These are phyloP conservation scores for Nebria salina DNA, from an alignment of 2,888 invertebrate genomes.

Conservation along the genomic window DNA sequence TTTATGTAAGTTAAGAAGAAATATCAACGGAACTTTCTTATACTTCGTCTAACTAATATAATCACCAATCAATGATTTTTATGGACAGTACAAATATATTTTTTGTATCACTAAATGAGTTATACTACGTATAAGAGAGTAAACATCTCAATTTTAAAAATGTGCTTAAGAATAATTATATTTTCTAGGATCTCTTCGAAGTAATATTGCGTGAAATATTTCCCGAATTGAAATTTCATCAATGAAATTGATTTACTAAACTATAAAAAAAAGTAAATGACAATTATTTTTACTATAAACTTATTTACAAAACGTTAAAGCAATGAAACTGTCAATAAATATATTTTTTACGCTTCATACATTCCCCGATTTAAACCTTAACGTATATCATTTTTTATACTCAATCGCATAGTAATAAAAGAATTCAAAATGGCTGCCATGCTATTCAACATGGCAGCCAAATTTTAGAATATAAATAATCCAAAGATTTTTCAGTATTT, in stretches of 20 bases:
- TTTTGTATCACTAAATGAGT: slow-evolving; percentile 77
- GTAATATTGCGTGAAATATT: slow-evolving; percentile 65
- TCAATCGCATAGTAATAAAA: background rate
- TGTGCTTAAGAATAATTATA: slow-evolving; percentile 62
- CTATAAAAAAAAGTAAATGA: slow-evolving; percentile 27
- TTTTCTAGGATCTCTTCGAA: slow-evolving; percentile 66
- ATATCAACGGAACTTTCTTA: background rate
- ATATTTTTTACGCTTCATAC: slow-evolving; percentile 46
- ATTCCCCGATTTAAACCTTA: slow-evolving; percentile 26
- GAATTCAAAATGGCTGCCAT: background rate
- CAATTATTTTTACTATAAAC: slow-evolving; percentile 44
- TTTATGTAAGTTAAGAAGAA: slow-evolving; percentile 76
- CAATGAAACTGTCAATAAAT: slow-evolving; percentile 36
- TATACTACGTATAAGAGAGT: slow-evolving; percentile 65
- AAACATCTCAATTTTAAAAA: too few species aligned
- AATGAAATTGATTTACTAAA: slow-evolving; percentile 27
- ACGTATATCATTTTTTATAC: background rate
- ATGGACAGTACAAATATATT: too few species aligned
- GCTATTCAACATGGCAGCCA: background rate
- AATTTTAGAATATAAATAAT: slow-evolving; percentile 11
- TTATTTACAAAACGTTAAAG: slow-evolving; percentile 35
- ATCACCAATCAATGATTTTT: background rate
- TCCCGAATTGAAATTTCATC: slow-evolving; percentile 62
- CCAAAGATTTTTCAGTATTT: slow-evolving; percentile 45
- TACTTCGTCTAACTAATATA: background rate